Conservation (phyloP, 2,113 vertebrate species). For the Protomyctophum bolini region DNA sequence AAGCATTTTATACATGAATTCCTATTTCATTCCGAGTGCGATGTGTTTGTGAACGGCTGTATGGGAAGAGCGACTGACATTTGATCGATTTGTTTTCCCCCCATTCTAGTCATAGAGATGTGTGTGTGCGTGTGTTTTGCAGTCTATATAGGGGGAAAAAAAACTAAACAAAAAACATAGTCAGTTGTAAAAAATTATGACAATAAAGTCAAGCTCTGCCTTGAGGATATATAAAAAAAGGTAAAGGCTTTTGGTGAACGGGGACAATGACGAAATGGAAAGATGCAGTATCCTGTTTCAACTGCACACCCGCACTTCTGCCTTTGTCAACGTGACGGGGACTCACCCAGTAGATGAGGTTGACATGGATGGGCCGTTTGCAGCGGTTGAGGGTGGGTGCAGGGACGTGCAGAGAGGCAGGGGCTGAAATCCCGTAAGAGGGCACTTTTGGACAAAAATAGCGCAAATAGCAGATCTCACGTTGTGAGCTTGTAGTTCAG, state of each 20-base stretch:
- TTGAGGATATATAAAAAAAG: constrained; percentile 27
- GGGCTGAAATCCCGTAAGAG: too few species aligned
- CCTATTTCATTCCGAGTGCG: constrained; percentile 39
- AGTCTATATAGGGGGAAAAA: constrained; percentile 29
- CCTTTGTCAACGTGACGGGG: constrained; percentile 13
- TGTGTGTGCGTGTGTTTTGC: constrained; percentile 41
- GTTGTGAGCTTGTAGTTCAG: too few species aligned
- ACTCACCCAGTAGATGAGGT: constrained; percentile 9
- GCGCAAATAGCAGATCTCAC: too few species aligned
- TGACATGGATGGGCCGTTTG: constrained; percentile 15
- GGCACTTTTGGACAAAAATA: too few species aligned
- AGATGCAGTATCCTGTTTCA: constrained; percentile 64
- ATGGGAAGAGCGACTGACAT: constrained; percentile 20
- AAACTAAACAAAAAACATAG: constrained; percentile 29
- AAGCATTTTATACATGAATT: constrained; percentile 64
- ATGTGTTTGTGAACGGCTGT: constrained; percentile 9
- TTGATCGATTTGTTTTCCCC: constrained; percentile 30
- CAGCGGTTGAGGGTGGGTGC: neutral
- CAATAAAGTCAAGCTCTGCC: constrained; percentile 45
- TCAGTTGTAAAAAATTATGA: constrained; percentile 29
- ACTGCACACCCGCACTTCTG: constrained; percentile 20
- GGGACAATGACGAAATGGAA: constrained; percentile 22
- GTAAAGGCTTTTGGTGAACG: constrained; percentile 38
- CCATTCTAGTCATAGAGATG: constrained; percentile 51
- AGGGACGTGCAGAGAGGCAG: too few species aligned